A percentile compares a stretch with the other conserved stretches of the same genome.
phyloP scores from a whole-genome alignment of 2,797 vertebrate species.

The Loris lydekkerianus region DNA sequence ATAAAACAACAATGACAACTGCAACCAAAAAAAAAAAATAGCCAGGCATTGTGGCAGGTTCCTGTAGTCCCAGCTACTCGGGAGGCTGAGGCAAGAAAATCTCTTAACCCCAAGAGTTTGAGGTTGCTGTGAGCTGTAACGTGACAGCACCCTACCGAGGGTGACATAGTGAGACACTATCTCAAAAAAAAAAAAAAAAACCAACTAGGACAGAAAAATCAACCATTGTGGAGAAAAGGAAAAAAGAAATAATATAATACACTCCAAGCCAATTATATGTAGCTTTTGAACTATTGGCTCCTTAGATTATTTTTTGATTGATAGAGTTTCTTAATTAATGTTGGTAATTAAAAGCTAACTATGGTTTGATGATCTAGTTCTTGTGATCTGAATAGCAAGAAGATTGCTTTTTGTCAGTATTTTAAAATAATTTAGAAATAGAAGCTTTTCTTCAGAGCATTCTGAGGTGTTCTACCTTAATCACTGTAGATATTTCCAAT shows the following conservation, averaged over 20 bases:
- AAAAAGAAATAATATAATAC: not conserved
- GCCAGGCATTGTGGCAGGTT: no score
- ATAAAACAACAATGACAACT: no score
- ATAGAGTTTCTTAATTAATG: constrained; percentile 44
- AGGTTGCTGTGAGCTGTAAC: no score
- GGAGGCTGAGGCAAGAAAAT: no score
- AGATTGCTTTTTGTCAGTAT: constrained; percentile 31
- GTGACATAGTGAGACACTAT: no score
- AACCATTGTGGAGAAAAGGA: not conserved
- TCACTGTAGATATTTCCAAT: constrained; percentile 19
- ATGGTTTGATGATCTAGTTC: constrained; percentile 19
- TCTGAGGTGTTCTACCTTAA: not conserved
- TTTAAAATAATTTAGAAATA: constrained; percentile 60
- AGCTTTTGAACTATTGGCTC: not conserved
- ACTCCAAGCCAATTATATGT: constrained; percentile 35
- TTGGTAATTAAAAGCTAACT: constrained; percentile 37
- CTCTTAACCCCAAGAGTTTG: no score
- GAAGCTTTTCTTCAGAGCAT: constrained; percentile 22
- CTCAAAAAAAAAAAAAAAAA: not conserved
- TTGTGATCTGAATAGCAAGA: constrained; percentile 1
- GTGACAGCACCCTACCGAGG: no score
- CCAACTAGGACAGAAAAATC: not conserved
- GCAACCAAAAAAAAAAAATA: no score
- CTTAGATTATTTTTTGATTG: constrained; percentile 40
- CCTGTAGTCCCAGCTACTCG: no score